Base-by-base conservation (phyloP, 2,888 invertebrate genomes). In the Lobophora halterata region DNA sequence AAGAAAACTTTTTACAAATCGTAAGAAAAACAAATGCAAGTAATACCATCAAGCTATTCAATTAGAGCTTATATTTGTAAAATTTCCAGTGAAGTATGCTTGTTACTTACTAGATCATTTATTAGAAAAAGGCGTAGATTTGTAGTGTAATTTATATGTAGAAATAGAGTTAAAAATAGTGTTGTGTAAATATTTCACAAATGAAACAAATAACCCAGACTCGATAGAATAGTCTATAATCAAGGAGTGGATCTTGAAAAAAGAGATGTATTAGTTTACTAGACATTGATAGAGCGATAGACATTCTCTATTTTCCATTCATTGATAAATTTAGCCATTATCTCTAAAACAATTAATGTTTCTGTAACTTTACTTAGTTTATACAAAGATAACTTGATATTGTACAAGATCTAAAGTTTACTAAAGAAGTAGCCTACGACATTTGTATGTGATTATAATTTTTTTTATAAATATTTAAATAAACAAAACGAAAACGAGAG, bases 41-140 rank as follows among this genome's bases (percentile, higher is more conserved):
- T 14, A 7, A 13, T 6, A 19, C 29, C 35, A 16, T 16, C 9
- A 62, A 46, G 50, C 57, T 52, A 61, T 61, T 47, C 70, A 66
- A 72, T 74, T 71, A 68, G 52, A 64, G 46, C 52, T 51, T 52
- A 59, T n/a, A 62, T 67, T 58, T 62, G 60, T n/a, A n/a, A n/a
- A 67, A 71, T 70, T 65, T 55, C 53, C 60, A 46, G 39, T 58
- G 59, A 63, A 68, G 65, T 10, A 66, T 60, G 64, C 58, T 59
- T 58, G 52, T 58, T 58, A 70, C 69, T 25, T 59, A 52, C 52
- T 52, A 19, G 49, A 61, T 55, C 44, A 32, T 31, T 25, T 27
- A 26, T 14, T 11, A 35, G 31, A 42, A 35, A 4, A 23, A 34
- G 12, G 23, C 25, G 8, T 5, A 18, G 13, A 10, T 10, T 25